These are phyloP conservation scores for Alviniconcha marisindica DNA, from an alignment of 1,140 invertebrate species.

Conservation along the genomic window DNA sequence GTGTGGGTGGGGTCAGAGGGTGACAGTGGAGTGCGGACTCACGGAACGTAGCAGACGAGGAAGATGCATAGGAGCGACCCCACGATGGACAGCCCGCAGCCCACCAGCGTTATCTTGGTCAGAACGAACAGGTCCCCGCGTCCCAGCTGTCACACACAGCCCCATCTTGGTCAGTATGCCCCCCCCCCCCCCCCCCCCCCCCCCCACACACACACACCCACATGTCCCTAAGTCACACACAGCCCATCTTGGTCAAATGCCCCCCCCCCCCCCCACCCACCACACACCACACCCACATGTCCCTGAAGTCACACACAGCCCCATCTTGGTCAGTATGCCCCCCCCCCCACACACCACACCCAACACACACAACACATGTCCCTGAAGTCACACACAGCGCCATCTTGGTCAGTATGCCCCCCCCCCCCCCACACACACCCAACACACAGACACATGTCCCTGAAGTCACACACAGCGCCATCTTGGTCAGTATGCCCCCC, in stretches of 20 bases:
- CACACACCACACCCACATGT: conserved; percentile 44
- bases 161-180: not conserved
- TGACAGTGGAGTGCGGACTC: conserved; percentile 36
- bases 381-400: too few relatives aligned
- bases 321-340: not conserved
- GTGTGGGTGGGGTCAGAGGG: not conserved
- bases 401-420: conserved; percentile 51
- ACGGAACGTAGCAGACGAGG: conserved; percentile 61
- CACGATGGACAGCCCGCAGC: conserved; percentile 57
- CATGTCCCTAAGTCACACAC: too few relatives aligned
- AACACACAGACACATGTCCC: conserved; percentile 44
- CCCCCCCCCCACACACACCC: too few relatives aligned
- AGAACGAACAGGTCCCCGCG: conserved; percentile 46
- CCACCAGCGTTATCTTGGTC: conserved; percentile 52
- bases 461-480: conserved; percentile 18
- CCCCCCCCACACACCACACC: too few relatives aligned
- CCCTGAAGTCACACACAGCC: conserved; percentile 30
- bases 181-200: too few relatives aligned
- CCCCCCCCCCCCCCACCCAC: too few relatives aligned
- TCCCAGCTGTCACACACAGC: conserved; percentile 35
- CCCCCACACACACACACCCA: too few relatives aligned
- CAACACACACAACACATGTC: too few relatives aligned
- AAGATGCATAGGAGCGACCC: conserved; percentile 54
- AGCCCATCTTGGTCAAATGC: conserved; percentile 51
- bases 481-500: not conserved